phyloP scores from a whole-genome alignment of 1,140 invertebrate species.

The Ectropis grisescens region DNA sequence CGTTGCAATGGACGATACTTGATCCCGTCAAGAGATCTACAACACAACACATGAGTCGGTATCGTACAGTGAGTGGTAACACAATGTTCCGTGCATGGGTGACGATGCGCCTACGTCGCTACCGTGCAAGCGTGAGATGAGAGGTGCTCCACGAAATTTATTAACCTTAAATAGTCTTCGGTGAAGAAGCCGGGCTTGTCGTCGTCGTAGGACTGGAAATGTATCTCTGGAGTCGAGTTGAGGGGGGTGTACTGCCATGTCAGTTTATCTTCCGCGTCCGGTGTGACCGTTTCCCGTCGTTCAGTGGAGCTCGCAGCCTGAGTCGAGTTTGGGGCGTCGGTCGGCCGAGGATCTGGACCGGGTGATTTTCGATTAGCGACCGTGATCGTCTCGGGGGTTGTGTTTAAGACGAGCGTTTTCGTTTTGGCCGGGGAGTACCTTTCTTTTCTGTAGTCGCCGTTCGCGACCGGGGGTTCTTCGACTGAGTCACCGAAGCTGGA shows the following conservation, averaged over 20 bases:
- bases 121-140: conserved; percentile 27
- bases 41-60: conserved; percentile 49
- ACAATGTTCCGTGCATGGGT: conserved; percentile 16
- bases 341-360: conserved; percentile 27
- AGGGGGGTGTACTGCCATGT: conserved; percentile 57
- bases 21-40: conserved; percentile 73
- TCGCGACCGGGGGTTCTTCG: conserved; percentile 36
- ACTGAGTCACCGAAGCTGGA: conserved; percentile 65
- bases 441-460: conserved; percentile 44
- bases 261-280: conserved; percentile 39
- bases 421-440: conserved; percentile 46
- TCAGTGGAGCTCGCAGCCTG: conserved; percentile 7
- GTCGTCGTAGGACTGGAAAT: conserved; percentile 63
- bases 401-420: conserved; percentile 54
- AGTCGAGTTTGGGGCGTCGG: conserved; percentile 5
- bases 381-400: conserved; percentile 47
- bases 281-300: conserved; percentile 13
- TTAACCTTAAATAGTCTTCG: conserved; percentile 69
- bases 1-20: conserved; percentile 70
- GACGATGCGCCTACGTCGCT: conserved; percentile 30
- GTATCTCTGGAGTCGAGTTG: conserved; percentile 60
- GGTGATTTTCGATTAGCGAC: conserved; percentile 43
- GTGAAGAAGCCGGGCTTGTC: conserved; percentile 42
- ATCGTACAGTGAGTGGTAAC: conserved; percentile 30
- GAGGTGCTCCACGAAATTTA: conserved; percentile 27